Percentiles rank a stretch among this genome's conserved stretches.
These are phyloP conservation scores for Corbicula japonica DNA, from an alignment of 2,888 invertebrate genomes.

Conservation along the genomic window DNA sequence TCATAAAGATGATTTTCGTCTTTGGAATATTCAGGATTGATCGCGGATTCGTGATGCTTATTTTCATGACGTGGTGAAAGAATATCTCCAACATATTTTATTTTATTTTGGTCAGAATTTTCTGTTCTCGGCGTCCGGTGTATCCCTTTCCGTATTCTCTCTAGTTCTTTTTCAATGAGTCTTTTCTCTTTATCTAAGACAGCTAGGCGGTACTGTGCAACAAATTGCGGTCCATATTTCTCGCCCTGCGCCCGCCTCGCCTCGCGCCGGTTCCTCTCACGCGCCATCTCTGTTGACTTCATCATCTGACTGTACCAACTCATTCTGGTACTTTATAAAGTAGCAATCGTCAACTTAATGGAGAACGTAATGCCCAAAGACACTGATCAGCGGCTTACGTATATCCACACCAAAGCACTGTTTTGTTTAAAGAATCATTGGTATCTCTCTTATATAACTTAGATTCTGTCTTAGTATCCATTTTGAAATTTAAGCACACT, in stretches of 20 bases:
- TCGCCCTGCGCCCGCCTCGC: slow-evolving; percentile 62
- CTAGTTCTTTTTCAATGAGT: slow-evolving; percentile 67
- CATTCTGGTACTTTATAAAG: too few species aligned
- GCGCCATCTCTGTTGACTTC: slow-evolving; percentile 65
- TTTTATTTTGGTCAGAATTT: slow-evolving; percentile 4
- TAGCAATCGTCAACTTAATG: too few species aligned
- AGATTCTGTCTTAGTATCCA: too few species aligned
- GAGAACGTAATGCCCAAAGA: too few species aligned
- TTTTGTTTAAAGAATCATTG: too few species aligned
- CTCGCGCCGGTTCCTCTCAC: slow-evolving; percentile 69
- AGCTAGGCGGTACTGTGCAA: slow-evolving; percentile 54
- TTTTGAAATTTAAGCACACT: too few species aligned
- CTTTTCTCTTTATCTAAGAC: slow-evolving; percentile 62
- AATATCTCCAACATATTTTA: slow-evolving; percentile 31
- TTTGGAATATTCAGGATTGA: slow-evolving; percentile 41
- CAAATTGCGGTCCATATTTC: slow-evolving; percentile 62
- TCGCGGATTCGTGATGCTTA: slow-evolving; percentile 2
- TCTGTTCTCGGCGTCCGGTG: slow-evolving; percentile 41
- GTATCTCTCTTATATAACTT: too few species aligned
- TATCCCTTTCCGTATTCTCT: slow-evolving; percentile 59
- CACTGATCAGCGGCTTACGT: too few species aligned
- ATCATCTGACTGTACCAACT: slow-evolving; percentile 61
- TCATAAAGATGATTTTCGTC: slow-evolving; percentile 54
- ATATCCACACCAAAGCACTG: too few species aligned
- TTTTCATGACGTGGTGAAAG: slow-evolving; percentile 23